Percentiles rank a stretch among this genome's conserved stretches.
Evolutionary conservation across 37 sponge, comb jelly and placozoan species (phyloP).

Genomic region (Aphrocallistes beatrix): DNA sequence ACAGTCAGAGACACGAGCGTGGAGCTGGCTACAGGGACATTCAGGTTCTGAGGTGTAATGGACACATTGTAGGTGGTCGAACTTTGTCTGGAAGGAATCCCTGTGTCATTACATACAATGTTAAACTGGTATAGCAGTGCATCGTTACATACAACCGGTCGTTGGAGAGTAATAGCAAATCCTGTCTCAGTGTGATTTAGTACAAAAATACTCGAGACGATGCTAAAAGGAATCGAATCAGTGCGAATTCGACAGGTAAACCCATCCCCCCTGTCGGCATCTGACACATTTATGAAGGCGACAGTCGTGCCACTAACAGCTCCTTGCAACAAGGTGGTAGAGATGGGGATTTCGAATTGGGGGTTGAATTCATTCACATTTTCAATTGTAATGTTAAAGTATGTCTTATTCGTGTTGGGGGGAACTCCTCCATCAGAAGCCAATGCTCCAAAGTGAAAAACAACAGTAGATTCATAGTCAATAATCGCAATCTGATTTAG

Average conservation of each 20-base stretch:
- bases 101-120: neutral
- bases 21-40: neutral
- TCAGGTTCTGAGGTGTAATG: neutral
- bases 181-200: neutral
- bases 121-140: neutral
- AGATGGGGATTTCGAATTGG: neutral
- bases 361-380: neutral
- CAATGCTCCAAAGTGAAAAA: neutral
- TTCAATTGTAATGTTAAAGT: neutral
- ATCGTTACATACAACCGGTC: neutral
- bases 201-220: neutral
- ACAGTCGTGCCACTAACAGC: neutral
- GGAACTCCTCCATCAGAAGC: neutral
- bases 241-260: neutral
- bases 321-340: neutral
- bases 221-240: neutral
- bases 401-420: neutral
- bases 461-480: neutral
- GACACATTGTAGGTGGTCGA: neutral
- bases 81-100: neutral
- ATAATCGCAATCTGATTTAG: neutral
- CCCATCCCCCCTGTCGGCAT: neutral
- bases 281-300: neutral
- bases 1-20: neutral
- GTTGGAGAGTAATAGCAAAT: neutral